Conservation (phyloP, 2,888 invertebrate genomes). For the Calameuta idolon region DNA sequence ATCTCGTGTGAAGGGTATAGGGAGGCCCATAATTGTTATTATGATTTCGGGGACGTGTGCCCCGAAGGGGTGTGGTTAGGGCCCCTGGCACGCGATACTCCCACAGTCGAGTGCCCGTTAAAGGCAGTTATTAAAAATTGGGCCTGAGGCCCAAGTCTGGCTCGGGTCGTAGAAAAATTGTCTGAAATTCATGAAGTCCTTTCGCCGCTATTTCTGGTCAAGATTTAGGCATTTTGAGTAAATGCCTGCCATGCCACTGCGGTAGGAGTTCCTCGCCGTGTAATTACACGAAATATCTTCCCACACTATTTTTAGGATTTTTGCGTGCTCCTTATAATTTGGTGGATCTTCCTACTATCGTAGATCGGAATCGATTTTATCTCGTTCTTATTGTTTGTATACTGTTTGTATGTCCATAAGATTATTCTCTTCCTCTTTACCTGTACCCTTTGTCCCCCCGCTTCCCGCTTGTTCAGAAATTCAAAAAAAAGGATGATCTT, state of each 20-base stretch:
- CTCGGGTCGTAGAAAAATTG: conserved; percentile 27
- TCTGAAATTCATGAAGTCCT: conserved; percentile 27
- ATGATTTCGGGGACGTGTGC: conserved; percentile 38
- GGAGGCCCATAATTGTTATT: conserved; percentile 31
- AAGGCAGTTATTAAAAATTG: conserved; percentile 50
- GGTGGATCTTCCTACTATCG: conserved; percentile 30
- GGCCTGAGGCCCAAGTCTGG: conserved; percentile 33
- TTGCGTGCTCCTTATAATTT: conserved; percentile 49
- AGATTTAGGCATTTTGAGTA: conserved; percentile 39
- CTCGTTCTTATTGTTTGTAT: background rate
- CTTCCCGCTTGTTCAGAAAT: background rate
- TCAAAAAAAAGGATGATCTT: background rate
- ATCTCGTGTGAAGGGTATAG: conserved; percentile 21
- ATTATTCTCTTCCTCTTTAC: conserved; percentile 14
- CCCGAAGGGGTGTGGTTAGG: conserved; percentile 38
- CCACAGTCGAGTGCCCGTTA: conserved; percentile 37
- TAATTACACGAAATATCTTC: conserved; percentile 52
- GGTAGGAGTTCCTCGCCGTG: conserved; percentile 36
- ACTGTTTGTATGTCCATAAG: conserved; percentile 14
- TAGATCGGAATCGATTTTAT: background rate
- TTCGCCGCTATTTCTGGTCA: conserved; percentile 31
- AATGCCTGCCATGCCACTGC: conserved; percentile 44
- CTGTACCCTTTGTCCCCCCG: background rate
- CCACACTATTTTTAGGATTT: conserved; percentile 54
- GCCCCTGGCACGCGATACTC: conserved; percentile 42